A percentile compares a stretch with the other conserved stretches of the same genome.
Evolutionary conservation across 1,140 invertebrate genomes (phyloP).

Genomic region (Pachyrhynchus sulphureomaculatus): DNA sequence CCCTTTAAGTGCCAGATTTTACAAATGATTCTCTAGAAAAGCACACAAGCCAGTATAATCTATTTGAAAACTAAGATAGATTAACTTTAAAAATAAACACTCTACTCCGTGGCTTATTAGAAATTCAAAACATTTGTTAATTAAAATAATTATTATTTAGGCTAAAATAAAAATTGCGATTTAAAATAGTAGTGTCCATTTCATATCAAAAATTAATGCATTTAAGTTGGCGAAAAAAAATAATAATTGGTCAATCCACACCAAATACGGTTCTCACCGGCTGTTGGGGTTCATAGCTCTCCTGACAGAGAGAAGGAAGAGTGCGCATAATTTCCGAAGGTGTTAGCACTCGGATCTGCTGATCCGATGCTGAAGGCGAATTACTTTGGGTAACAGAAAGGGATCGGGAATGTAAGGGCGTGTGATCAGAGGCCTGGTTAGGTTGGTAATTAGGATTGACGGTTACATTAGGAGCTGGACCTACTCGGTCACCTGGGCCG

Average conservation of each 20-base stretch:
- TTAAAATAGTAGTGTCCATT: no score
- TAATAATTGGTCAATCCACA: conserved; percentile 41
- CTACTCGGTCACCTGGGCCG: conserved; percentile 47
- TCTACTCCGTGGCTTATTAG: no score
- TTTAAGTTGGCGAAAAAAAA: conserved; percentile 16
- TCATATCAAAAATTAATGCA: conserved; percentile 4
- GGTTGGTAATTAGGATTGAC: conserved; percentile 56
- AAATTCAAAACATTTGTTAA: no score
- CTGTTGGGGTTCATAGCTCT: conserved; percentile 64
- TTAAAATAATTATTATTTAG: no score
- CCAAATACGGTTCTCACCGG: conserved; percentile 58
- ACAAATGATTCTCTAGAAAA: no score
- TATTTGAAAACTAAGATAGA: no score
- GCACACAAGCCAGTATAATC: no score
- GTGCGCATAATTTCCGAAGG: conserved; percentile 85
- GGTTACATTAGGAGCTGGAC: conserved; percentile 60
- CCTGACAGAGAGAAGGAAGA: conserved; percentile 74
- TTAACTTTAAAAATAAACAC: no score
- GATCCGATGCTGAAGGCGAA: conserved; percentile 56
- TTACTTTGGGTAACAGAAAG: conserved; percentile 13
- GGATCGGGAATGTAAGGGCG: conserved; percentile 21
- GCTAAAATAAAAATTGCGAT: no score
- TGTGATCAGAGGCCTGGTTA: conserved; percentile 23
- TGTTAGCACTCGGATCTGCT: conserved; percentile 81
- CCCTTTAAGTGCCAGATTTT: no score